Base-by-base conservation (phyloP, 1,140 invertebrate species). In the Drosophila kurseongensis region DNA sequence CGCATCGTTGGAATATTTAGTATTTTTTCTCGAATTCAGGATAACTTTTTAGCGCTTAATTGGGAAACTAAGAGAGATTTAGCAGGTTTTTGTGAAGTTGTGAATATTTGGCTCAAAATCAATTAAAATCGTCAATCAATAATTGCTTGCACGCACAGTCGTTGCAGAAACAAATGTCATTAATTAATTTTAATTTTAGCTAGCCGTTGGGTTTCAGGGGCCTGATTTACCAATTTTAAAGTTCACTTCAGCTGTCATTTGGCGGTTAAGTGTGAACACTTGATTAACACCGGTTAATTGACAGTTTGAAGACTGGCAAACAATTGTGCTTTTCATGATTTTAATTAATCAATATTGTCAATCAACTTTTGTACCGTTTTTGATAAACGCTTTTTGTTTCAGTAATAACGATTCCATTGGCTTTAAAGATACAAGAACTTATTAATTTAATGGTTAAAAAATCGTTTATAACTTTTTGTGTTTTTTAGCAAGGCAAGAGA, bases 231-330 rank as follows among this genome's bases (percentile, higher is more conserved):
- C 50, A 40, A 71, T 69, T 57, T 35, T 35, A 40, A 57, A 29
- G 48, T 69, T 57, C n/a, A 71, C 57, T 71, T 71, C 50, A 48
- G 36, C 48, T 78, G 76, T 52, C 58, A 68, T 67, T 73, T 54
- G 47, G 60, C 27, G 80, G 79, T 78, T 40, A 40, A 82, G 32
- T 59, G 50, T 10, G 58, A 42, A 48, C 56, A 73, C 57, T 59
- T 74, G 79, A 78, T 81, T 76, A 80, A 80, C 78, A 57, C 52
- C 8, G 44, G 40, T 69, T 66, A 48, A 69, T 61, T 73, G 67
- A 56, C 75, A 78, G 71, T 63, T 81, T 66, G 47, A 40, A 76
- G 66, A 75, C 56, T 40, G 29, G n/a, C 68, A 50, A 23, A 48
- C 29, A 42, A 36, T 35, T 69, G 58, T 35, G 16, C 6, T 14